Conservation (phyloP, 2,113 vertebrate genomes). For the Nycticryphes semicollaris region DNA sequence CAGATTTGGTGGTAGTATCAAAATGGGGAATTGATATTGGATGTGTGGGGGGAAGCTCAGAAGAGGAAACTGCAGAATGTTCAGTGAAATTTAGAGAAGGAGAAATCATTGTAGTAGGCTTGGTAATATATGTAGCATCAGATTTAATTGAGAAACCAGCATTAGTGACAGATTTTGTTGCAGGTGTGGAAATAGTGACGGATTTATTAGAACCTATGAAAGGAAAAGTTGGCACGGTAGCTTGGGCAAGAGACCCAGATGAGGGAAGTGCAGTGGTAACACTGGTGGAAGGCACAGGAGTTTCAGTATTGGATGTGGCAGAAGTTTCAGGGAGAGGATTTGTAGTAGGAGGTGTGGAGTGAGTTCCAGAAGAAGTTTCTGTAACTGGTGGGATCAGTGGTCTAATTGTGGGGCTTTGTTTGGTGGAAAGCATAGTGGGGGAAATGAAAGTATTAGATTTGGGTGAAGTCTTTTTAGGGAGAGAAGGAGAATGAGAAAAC, state of each 20-base stretch:
- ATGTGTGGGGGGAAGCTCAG: background rate
- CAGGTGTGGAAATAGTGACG: background rate
- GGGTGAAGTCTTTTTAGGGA: background rate
- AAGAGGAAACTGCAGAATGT: background rate
- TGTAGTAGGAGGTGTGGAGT: background rate
- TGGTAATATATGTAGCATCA: background rate
- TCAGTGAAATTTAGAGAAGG: constrained; percentile 41
- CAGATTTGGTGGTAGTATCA: background rate
- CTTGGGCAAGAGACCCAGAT: background rate
- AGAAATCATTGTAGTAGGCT: background rate
- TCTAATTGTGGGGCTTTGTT: background rate
- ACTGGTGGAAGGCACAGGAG: background rate
- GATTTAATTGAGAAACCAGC: background rate
- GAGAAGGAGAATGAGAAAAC: background rate
- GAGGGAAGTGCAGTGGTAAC: background rate
- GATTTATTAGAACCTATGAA: background rate
- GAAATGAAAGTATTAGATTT: background rate
- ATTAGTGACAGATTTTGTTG: background rate
- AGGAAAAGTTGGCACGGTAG: background rate
- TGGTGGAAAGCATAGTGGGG: background rate
- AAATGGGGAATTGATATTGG: background rate
- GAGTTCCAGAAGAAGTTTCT: background rate
- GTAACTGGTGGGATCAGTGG: background rate
- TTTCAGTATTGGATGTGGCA: background rate
- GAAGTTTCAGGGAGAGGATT: background rate